Evolutionary conservation across 2,888 invertebrate genomes (phyloP), one percentile per base, ranked within the genome.

Genomic region (Glomeris marginata): DNA sequence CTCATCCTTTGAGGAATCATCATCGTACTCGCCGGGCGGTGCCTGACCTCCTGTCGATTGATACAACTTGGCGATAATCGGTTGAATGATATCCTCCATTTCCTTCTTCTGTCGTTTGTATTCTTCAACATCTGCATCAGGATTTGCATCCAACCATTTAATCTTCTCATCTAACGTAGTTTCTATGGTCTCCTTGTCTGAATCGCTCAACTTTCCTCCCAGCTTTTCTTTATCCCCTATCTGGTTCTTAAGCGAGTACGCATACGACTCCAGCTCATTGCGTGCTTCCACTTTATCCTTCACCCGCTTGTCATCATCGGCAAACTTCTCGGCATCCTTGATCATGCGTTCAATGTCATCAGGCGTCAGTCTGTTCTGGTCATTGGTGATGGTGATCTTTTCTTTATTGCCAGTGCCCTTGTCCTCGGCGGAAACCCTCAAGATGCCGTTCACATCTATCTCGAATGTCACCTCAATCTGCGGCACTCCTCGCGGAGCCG

Each of bases 331-430:
- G 1, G 97, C 95, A 65, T 98, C 97, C 55, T 87, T 87, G 69
- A 98, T 94, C 98, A 99, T 98, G 55, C 92, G 77, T 65, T 98
- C 95, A 59, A 98, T 99, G 63, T 98, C 97, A 59, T 98, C 97
- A 3, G 94, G 95, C 13, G 92, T 91, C 55, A 98, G 70, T 57
- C 95, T 76, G 71, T 95, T 95, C 69, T 95, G 92, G 64, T 97
- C 97, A 64, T 98, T 97, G 59, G 95, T 95, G 67, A 98, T 98
- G 54, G 92, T 91, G 64, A 98, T 97, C 74, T 97, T 92, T 66
- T 98, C 94, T 63, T 92, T 81, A 73, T 94, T 95, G 52, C 97
- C 97, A 41, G 98, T 97, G 54, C 97, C 97, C 72, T 98, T 98
- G 69, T 98, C 97, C 68, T 98, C 97, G 18, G 98, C 98, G 28